These are phyloP conservation scores for Trichonephila clavata DNA, from an alignment of 1,140 invertebrate genomes.

Conservation along the genomic window DNA sequence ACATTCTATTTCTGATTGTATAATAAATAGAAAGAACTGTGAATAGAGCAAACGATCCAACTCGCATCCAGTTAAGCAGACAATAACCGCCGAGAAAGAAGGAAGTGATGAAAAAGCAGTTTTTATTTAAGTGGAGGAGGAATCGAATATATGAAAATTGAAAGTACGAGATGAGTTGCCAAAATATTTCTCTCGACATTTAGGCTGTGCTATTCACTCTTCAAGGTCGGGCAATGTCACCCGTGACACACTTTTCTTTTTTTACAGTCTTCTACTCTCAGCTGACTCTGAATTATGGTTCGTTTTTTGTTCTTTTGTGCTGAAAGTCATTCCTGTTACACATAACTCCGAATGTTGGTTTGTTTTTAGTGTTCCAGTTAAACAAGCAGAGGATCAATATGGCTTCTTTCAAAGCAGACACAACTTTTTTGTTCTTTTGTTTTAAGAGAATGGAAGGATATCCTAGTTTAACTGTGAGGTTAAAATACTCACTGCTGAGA, in stretches of 20 bases:
- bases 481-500: no score
- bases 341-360: neutral
- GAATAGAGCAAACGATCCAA: neutral
- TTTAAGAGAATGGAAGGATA: no score
- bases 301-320: neutral
- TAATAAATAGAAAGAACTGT: no score
- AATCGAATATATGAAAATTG: conserved; percentile 4
- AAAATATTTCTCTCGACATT: conserved; percentile 18
- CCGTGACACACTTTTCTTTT: conserved; percentile 3
- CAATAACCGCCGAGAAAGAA: conserved; percentile 1
- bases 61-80: neutral
- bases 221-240: conserved; percentile 61
- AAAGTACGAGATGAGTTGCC: conserved; percentile 17
- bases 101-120: neutral
- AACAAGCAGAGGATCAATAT: neutral
- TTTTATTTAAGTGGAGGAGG: neutral
- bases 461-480: no score
- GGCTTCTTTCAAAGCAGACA: no score
- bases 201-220: neutral
- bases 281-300: neutral
- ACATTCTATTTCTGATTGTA: no score
- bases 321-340: neutral
- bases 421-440: no score
- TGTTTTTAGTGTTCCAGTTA: neutral
- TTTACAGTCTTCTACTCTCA: neutral